Conservation (phyloP, 1,140 invertebrate genomes). For the Chironomus tepperi region DNA sequence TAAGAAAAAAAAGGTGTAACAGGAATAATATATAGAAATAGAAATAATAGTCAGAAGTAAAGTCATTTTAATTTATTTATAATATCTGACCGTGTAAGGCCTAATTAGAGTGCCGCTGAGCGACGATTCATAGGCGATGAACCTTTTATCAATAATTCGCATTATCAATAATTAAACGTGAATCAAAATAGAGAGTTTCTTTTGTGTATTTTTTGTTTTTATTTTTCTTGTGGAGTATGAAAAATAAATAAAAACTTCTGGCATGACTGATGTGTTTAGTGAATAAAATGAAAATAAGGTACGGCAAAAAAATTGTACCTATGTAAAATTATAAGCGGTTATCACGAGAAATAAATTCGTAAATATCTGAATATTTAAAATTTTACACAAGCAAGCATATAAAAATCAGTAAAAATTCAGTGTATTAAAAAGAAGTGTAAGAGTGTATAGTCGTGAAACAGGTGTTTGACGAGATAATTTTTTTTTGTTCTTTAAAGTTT, state of each 20-base stretch:
- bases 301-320: neutral
- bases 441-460: slow-evolving; percentile 21
- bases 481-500: neutral
- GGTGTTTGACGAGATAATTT: slow-evolving; percentile 20
- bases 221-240: no score
- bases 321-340: neutral
- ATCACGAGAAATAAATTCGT: neutral
- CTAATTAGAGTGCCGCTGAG: neutral
- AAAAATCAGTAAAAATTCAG: neutral
- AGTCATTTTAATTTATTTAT: neutral
- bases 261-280: neutral
- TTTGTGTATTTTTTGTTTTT: no score
- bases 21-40: neutral
- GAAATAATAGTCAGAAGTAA: neutral
- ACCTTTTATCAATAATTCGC: slow-evolving; percentile 4
- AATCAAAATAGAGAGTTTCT: neutral
- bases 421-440: neutral
- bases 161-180: slow-evolving; percentile 5
- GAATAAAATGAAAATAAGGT: neutral
- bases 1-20: neutral
- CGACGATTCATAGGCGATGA: neutral
- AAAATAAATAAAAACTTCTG: no score
- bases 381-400: neutral
- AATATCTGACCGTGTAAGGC: neutral
- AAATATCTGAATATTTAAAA: neutral